These are phyloP conservation scores for Pterostichus niger DNA, from an alignment of 2,888 invertebrate genomes.

Conservation along the genomic window DNA sequence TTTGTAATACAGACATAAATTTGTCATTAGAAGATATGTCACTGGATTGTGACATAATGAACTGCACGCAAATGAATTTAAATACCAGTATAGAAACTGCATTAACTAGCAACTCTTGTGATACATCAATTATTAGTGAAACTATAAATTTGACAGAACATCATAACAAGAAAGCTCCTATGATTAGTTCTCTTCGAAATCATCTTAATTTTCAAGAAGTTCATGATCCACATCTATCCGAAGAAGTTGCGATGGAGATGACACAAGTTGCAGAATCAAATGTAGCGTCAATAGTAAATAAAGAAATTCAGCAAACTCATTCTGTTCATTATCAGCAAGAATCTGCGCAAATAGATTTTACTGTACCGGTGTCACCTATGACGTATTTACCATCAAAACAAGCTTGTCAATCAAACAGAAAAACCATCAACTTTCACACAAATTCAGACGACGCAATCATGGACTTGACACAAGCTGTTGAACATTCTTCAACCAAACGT, in stretches of 20 bases:
- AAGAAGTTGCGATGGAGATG: neutral
- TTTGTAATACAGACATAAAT: conserved; percentile 13
- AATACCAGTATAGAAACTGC: conserved; percentile 20
- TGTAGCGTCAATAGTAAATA: neutral
- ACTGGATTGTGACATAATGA: conserved; percentile 35
- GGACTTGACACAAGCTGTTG: no score
- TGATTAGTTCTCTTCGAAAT: neutral
- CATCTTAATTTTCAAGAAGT: no score
- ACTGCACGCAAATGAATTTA: conserved; percentile 42
- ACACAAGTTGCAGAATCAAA: neutral
- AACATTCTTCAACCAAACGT: neutral
- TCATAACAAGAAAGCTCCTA: neutral
- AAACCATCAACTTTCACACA: neutral
- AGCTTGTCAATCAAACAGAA: neutral
- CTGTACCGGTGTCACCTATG: neutral
- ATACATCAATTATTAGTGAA: neutral
- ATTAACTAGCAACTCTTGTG: neutral
- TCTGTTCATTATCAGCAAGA: no score
- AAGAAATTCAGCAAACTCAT: no score
- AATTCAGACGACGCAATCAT: neutral
- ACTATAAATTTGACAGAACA: conserved; percentile 10
- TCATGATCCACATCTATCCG: neutral
- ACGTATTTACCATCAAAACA: no score
- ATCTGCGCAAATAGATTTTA: neutral
- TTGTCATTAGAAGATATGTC: conserved; percentile 7